Conservation (phyloP, 2,888 invertebrate genomes). For the Aethes cnicana region DNA sequence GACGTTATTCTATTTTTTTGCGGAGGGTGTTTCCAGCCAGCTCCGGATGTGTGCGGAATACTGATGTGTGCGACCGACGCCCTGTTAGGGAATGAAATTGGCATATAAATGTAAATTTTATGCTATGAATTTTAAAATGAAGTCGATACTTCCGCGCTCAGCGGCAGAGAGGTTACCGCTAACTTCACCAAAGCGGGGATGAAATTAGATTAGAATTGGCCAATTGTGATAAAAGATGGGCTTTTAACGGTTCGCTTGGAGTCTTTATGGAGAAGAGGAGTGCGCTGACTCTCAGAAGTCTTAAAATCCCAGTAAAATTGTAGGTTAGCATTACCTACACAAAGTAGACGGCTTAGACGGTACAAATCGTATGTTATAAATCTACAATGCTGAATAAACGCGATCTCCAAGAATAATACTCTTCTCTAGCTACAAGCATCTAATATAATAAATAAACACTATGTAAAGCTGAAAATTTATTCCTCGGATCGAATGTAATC, state of each 20-base stretch:
- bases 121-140: conserved; percentile 83
- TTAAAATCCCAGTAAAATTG: too few relatives aligned
- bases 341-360: too few relatives aligned
- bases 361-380: too few relatives aligned
- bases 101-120: conserved; percentile 83
- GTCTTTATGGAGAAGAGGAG: conserved; percentile 36
- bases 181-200: conserved; percentile 67
- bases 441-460: too few relatives aligned
- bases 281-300: conserved; percentile 10
- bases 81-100: conserved; percentile 81
- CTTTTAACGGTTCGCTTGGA: conserved; percentile 55
- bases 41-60: conserved; percentile 72
- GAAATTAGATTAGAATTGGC: conserved; percentile 75
- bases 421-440: too few relatives aligned
- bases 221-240: conserved; percentile 66
- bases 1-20: conserved; percentile 68
- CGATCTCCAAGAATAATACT: too few relatives aligned
- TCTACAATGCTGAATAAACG: too few relatives aligned
- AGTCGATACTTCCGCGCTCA: conserved; percentile 78
- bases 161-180: conserved; percentile 62
- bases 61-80: conserved; percentile 78
- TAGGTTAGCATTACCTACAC: too few relatives aligned
- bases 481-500: background rate
- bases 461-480: conserved; percentile 6
- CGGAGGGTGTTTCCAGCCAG: conserved; percentile 59